phyloP scores from a whole-genome alignment of 2,888 invertebrate genomes.

The Trissoscelio sp. region DNA sequence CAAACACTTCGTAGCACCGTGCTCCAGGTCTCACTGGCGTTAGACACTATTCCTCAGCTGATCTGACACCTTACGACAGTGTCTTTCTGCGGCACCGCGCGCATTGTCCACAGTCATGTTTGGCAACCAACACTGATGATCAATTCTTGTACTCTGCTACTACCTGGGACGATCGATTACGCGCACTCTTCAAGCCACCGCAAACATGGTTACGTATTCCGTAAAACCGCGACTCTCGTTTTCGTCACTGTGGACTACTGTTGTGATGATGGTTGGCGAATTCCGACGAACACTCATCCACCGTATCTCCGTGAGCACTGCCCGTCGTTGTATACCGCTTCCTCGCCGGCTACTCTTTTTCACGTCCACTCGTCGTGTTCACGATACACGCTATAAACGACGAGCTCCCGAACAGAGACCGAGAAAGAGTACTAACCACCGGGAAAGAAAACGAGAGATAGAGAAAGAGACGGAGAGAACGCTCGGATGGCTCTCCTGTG shows the following conservation, averaged over 20 bases:
- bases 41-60: slow-evolving; percentile 42
- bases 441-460: slow-evolving; percentile 67
- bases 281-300: slow-evolving; percentile 66
- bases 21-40: slow-evolving; percentile 16
- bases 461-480: slow-evolving; percentile 74
- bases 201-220: slow-evolving; percentile 28
- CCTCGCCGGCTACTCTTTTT: slow-evolving; percentile 57
- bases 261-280: slow-evolving; percentile 13
- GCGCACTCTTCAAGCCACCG: slow-evolving; percentile 44
- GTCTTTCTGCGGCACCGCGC: slow-evolving; percentile 39
- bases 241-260: slow-evolving; percentile 30
- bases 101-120: slow-evolving; percentile 47
- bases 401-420: slow-evolving; percentile 67
- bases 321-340: slow-evolving; percentile 43
- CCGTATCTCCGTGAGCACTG: slow-evolving; percentile 63
- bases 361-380: slow-evolving; percentile 66
- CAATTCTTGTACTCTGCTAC: background rate
- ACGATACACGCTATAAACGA: slow-evolving; percentile 67
- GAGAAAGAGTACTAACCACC: slow-evolving; percentile 75
- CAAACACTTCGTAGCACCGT: slow-evolving; percentile 20
- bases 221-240: slow-evolving; percentile 39
- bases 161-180: slow-evolving; percentile 2
- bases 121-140: slow-evolving; percentile 1
- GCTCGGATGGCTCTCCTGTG: slow-evolving; percentile 85
- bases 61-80: slow-evolving; percentile 11